phyloP scores from a whole-genome alignment of 2,888 invertebrate genomes.

The Callimorpha dominula region DNA sequence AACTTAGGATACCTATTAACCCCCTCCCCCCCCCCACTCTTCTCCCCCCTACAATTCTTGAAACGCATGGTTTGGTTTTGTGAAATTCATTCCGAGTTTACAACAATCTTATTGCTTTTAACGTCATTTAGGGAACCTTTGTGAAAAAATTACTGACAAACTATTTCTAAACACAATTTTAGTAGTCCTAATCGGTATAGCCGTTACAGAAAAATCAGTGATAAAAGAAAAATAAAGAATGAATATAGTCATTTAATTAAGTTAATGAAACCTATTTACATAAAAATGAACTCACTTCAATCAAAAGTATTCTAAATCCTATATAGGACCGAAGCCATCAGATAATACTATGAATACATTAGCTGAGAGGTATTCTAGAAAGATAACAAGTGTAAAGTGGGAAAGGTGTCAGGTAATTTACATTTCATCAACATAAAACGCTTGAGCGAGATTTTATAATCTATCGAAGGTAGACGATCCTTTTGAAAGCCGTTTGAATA shows the following conservation, averaged over 20 bases:
- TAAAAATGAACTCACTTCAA: background rate
- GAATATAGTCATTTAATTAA: background rate
- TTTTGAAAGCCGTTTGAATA: slow-evolving; percentile 69
- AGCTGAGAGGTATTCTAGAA: slow-evolving; percentile 35
- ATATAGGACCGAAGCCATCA: background rate
- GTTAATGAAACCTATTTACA: background rate
- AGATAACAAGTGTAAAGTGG: slow-evolving; percentile 35
- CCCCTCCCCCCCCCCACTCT: too few relatives aligned
- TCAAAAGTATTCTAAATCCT: background rate
- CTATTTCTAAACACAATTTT: too few relatives aligned
- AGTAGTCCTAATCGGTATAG: too few relatives aligned
- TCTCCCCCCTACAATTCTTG: too few relatives aligned
- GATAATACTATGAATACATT: slow-evolving; percentile 43
- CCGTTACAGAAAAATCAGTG: background rate
- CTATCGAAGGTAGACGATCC: slow-evolving; percentile 70
- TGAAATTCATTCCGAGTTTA: too few relatives aligned
- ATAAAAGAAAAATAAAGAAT: background rate
- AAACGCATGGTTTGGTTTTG: too few relatives aligned
- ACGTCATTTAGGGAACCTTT: too few relatives aligned
- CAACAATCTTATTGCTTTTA: too few relatives aligned
- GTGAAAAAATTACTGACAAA: too few relatives aligned
- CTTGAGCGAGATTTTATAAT: slow-evolving; percentile 68
- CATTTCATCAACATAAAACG: slow-evolving; percentile 68
- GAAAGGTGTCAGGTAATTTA: slow-evolving; percentile 62
- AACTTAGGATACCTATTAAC: too few relatives aligned